These are phyloP conservation scores for Psittacus erithacus DNA, from an alignment of 2,113 vertebrate genomes.

Conservation along the genomic window DNA sequence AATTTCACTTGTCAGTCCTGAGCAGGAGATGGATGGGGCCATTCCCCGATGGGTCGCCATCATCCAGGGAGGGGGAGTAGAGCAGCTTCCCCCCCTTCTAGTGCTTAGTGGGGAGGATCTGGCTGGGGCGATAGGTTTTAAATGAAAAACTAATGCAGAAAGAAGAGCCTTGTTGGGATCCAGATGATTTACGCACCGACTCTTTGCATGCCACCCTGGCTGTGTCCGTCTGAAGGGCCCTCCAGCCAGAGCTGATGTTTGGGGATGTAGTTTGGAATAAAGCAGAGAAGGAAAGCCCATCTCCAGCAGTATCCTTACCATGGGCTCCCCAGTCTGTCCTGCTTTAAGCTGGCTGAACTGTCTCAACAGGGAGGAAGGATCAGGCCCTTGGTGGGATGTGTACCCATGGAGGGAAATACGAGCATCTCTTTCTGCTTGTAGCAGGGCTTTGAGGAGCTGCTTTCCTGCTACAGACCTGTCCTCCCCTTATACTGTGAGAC, in stretches of 20 bases:
- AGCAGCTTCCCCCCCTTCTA: not conserved
- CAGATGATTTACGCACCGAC: not conserved
- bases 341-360: accelerated
- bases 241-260: not conserved
- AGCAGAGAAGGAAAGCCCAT: not conserved
- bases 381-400: accelerated
- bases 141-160: not conserved
- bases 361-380: not conserved
- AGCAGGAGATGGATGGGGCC: slow-evolving; percentile 19
- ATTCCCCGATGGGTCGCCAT: not conserved
- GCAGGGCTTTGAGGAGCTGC: not conserved
- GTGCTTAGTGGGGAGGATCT: not conserved
- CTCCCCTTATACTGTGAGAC: not conserved
- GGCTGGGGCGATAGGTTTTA: not conserved
- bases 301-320: not conserved
- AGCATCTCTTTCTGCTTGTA: not conserved
- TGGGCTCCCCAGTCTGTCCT: not conserved
- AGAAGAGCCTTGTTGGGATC: not conserved
- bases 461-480: not conserved
- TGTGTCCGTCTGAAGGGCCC: not conserved
- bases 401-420: accelerated
- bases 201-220: accelerated
- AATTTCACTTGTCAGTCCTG: not conserved
- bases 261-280: not conserved
- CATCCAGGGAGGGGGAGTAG: not conserved